Base-by-base conservation (phyloP, 2,113 vertebrate genomes). In the Mesitornis unicolor region DNA sequence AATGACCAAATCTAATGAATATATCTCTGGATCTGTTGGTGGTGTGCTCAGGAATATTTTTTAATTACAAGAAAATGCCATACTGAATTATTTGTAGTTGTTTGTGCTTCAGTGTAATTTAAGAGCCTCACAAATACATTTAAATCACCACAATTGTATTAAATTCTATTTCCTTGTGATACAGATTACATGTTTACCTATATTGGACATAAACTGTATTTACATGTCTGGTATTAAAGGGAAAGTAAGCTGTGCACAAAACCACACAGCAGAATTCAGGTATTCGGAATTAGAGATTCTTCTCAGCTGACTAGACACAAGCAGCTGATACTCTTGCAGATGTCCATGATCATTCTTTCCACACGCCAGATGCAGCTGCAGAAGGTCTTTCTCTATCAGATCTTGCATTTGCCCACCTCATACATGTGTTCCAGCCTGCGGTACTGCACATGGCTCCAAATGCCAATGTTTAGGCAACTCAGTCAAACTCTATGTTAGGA, bases 361-460 rank as follows among this genome's bases (percentile, higher is more conserved):
- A 42, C 21, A 8, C 1, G 11, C 6, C 22, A 75, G 48, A 13
- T 6, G 20, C 42, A 68, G 73, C 43, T 68, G 48, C 42, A 75
- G 70, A 65, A 50, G 7, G 8, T 57, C 24, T 74, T 25, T 26
- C 21, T 65, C 11, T 13, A 10, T 33, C 33, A 77, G 22, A 28
- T 31, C 36, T 35, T 57, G 50, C 12, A 47, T 70, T 53, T 57
- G n/a, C 15, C 38, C 42, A n/a, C 17, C 29, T 56, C 40, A 31
- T 6, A 61, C 4, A 69, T 12, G 14, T 14, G 45, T 61, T 0
- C 0, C 16, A 76, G 11, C 17, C 79, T 36, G n/a, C 0, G 0
- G 35, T 13, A 50, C 24, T 36, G 33, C 31, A 84, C 50, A 69
- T 15, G 7, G 9, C 36, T 61, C 38, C 65, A 78, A 50, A 33